Evolutionary conservation across 1,140 invertebrate species (phyloP), one percentile per base, ranked within the genome.

Genomic region (Dendrolimus kikuchii): DNA sequence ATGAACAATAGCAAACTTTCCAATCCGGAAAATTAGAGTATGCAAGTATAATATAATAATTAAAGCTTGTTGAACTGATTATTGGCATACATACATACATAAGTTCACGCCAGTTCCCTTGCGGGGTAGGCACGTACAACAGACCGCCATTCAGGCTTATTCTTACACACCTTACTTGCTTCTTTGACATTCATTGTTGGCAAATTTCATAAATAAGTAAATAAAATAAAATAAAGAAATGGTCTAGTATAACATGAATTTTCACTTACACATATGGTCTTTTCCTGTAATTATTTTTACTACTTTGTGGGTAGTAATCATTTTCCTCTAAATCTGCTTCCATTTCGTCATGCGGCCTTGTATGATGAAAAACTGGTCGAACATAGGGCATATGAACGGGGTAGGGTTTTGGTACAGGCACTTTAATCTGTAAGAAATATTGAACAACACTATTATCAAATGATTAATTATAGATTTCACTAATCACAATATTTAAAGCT

Each of bases 321-420:
- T 67, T 65, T 4, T 76, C 77, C 5, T 84, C 81, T n/a, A 64
- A 53, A 6, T 73, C 73, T 39, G 60, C 60, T 5, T 83, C 77
- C 9, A 60, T 59, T 7, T 72, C 69, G 7, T 78, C 70, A 40
- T 76, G 69, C 8, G 64, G 66, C 48, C 71, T 68, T 7, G 76
- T 64, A 55, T 88, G 83, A 55, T 88, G 86, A 59, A 86, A 87
- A 59, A 92, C 79, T 43, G 91, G 89, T 53, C 91, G 90, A 62
- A 92, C 90, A 57, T 92, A 86, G 2, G 91, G 91, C 50, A 92
- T 84, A 49, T 91, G 89, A 9, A 92, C 89, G 36, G 91, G 91
- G 55, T 91, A 92, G 3, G 91, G 91, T 62, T 91, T 91, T 40
- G 90, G 86, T 7, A 92, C 88, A 6, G 89, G 90, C 4, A 92